These are phyloP conservation scores for Chrysoperla carnea DNA, from an alignment of 1,140 invertebrate genomes.

Conservation along the genomic window DNA sequence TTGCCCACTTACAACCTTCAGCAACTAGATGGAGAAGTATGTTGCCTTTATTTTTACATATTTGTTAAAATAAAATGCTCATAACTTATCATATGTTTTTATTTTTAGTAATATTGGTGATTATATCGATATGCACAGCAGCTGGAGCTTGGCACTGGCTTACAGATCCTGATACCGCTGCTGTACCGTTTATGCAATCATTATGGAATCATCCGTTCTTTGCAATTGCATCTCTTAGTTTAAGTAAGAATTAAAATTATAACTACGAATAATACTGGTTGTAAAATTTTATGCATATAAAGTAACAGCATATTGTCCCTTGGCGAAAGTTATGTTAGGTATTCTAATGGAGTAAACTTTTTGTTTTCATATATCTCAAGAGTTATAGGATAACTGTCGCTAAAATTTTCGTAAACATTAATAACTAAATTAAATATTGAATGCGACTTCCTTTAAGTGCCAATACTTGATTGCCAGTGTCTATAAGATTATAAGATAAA, in stretches of 20 bases:
- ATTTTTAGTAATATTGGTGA: slow-evolving; percentile 62
- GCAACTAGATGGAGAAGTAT: slow-evolving; percentile 86
- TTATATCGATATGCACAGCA: slow-evolving; percentile 74
- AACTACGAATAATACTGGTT: not conserved
- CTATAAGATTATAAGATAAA: too few relatives aligned
- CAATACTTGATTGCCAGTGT: too few relatives aligned
- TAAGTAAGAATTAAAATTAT: slow-evolving; percentile 34
- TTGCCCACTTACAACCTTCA: slow-evolving; percentile 77
- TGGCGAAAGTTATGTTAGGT: too few relatives aligned
- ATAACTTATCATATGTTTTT: slow-evolving; percentile 6
- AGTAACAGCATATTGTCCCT: too few relatives aligned
- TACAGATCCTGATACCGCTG: slow-evolving; percentile 73
- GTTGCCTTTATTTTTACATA: slow-evolving; percentile 5
- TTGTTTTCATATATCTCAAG: too few relatives aligned
- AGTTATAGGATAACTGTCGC: too few relatives aligned
- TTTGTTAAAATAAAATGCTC: slow-evolving; percentile 1
- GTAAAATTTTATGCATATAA: too few relatives aligned
- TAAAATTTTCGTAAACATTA: too few relatives aligned
- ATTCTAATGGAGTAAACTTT: too few relatives aligned
- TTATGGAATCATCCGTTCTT: slow-evolving; percentile 93
- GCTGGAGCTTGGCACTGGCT: slow-evolving; percentile 90
- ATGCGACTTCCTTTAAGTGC: too few relatives aligned
- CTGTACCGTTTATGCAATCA: slow-evolving; percentile 78
- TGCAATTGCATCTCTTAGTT: slow-evolving; percentile 68
- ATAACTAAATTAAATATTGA: too few relatives aligned